These are phyloP conservation scores for Globodera rostochiensis DNA, from an alignment of 1,140 invertebrate genomes.

Conservation along the genomic window DNA sequence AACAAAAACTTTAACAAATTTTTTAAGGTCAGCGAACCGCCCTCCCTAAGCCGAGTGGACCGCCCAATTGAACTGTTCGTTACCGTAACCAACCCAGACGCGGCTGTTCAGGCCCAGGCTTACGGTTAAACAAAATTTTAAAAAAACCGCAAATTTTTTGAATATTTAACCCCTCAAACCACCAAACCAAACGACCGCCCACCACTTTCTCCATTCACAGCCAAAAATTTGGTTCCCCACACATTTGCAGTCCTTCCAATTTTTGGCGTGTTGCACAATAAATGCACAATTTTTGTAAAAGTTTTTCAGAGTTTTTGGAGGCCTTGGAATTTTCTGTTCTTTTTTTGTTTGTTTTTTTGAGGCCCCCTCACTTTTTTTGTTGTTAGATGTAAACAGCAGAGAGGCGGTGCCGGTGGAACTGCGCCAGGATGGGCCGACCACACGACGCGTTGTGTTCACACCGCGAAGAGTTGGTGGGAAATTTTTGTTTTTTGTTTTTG, in stretches of 20 bases:
- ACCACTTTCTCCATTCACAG: not conserved
- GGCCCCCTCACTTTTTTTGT: not conserved
- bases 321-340: not conserved
- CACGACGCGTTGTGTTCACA: constrained; percentile 81
- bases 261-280: not conserved
- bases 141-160: not conserved
- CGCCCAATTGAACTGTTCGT: constrained; percentile 83
- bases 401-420: constrained; percentile 32
- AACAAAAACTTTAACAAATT: too few species aligned
- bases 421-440: constrained; percentile 31
- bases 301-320: not conserved
- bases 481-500: constrained; percentile 14
- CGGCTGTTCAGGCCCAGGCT: constrained; percentile 34
- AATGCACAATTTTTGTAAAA: not conserved
- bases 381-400: constrained; percentile 40
- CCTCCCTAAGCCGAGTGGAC: constrained; percentile 85
- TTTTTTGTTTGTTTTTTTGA: not conserved
- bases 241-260: not conserved
- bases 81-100: constrained; percentile 56
- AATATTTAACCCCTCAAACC: not conserved
- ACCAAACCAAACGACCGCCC: not conserved
- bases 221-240: not conserved
- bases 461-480: constrained; percentile 77
- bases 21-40: constrained; percentile 73
- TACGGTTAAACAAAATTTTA: constrained; percentile 3